phyloP scores from a whole-genome alignment of 2,797 vertebrate genomes.

The Periparus ater region DNA sequence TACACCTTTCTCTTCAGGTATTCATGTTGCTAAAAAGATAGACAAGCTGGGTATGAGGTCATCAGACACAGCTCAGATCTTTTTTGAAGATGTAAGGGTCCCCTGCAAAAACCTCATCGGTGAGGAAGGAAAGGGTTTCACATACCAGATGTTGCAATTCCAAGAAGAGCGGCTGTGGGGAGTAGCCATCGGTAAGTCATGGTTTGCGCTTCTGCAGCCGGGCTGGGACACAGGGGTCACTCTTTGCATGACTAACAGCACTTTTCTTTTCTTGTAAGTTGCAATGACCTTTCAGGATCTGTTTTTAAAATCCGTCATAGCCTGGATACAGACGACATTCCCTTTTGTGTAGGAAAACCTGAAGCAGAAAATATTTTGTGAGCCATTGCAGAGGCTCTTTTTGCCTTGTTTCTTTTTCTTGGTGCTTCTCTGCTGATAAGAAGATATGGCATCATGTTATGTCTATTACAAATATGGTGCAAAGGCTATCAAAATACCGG shows the following conservation, averaged over 20 bases:
- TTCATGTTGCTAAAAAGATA: constrained; percentile 85
- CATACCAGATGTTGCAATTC: constrained; percentile 91
- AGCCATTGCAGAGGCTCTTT: not conserved
- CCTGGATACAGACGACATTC: not conserved
- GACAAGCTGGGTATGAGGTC: constrained; percentile 87
- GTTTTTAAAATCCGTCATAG: not conserved
- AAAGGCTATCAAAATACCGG: not conserved
- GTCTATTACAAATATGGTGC: not conserved
- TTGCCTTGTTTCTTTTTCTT: not conserved
- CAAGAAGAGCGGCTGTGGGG: constrained; percentile 87
- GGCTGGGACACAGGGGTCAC: not conserved
- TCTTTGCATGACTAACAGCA: not conserved
- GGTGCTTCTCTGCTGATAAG: not conserved
- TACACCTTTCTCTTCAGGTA: constrained; percentile 67
- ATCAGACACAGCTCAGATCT: constrained; percentile 85
- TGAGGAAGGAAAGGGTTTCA: constrained; percentile 89
- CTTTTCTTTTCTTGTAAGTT: constrained; percentile 4
- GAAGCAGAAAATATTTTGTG: not conserved
- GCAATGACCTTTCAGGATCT: not conserved
- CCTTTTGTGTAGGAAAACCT: not conserved
- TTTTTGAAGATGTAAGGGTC: constrained; percentile 86
- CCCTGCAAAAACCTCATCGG: constrained; percentile 84
- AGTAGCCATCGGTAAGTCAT: constrained; percentile 80
- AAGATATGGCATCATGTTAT: not conserved
- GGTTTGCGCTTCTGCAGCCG: accelerated